These are phyloP conservation scores for Cistogaster globosa DNA, from an alignment of 2,888 invertebrate genomes.

Conservation along the genomic window DNA sequence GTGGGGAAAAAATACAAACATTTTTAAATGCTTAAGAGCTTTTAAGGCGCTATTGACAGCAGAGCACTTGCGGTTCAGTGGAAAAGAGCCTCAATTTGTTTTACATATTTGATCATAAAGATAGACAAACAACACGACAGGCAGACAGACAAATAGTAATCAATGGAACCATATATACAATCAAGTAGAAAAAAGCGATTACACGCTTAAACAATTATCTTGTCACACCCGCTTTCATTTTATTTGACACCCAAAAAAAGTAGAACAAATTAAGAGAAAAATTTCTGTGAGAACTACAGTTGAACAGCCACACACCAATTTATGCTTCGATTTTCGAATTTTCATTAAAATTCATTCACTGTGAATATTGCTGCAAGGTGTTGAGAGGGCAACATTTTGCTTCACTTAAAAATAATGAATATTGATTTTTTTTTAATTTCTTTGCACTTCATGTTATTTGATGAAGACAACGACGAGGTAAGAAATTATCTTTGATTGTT, in stretches of 20 bases:
- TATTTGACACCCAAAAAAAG: conserved; percentile 33
- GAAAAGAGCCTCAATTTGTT: conserved; percentile 46
- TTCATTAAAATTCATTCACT: conserved; percentile 53
- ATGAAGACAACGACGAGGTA: conserved; percentile 8
- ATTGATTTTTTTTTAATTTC: background rate
- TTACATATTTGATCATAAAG: conserved; percentile 22
- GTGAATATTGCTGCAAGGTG: conserved; percentile 64
- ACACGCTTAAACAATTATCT: conserved; percentile 69
- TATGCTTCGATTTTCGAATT: conserved; percentile 36
- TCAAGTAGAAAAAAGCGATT: conserved; percentile 59
- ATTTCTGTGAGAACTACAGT: conserved; percentile 3
- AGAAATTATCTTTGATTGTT: conserved; percentile 29
- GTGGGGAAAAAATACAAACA: background rate
- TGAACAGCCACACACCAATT: conserved; percentile 15
- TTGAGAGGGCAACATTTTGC: conserved; percentile 62
- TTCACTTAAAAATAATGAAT: conserved; percentile 38
- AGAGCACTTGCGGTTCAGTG: background rate
- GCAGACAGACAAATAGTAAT: conserved; percentile 5
- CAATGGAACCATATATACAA: background rate
- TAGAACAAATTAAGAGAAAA: background rate
- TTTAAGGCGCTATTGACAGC: conserved; percentile 16
- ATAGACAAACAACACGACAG: conserved; percentile 13
- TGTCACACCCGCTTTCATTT: conserved; percentile 68
- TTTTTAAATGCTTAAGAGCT: conserved; percentile 24
- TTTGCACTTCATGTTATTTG: background rate